Evolutionary conservation across 1,140 invertebrate species (phyloP).

Genomic region (Rhyzopertha dominica): DNA sequence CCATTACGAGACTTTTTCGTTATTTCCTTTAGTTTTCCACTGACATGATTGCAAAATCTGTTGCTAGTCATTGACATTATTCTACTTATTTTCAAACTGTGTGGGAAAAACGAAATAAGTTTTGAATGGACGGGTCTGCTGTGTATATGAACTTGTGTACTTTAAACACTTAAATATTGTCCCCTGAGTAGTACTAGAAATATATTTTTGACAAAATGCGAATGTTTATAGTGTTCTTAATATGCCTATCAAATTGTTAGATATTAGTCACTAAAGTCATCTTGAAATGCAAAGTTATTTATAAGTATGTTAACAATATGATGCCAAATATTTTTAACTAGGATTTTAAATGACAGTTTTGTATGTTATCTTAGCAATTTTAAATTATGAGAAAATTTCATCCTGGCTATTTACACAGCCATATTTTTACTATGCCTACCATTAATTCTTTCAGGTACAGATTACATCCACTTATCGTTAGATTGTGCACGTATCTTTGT

Average conservation of each 20-base stretch:
- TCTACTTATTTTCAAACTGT: too few relatives aligned
- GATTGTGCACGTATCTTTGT: too few relatives aligned
- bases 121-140: too few relatives aligned
- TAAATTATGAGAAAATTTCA: constrained; percentile 23
- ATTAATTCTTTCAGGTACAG: too few relatives aligned
- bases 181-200: constrained; percentile 27
- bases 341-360: constrained; percentile 17
- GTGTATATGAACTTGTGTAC: too few relatives aligned
- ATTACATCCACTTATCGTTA: too few relatives aligned
- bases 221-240: constrained; percentile 36
- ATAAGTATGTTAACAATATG: constrained; percentile 39
- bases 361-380: constrained; percentile 20
- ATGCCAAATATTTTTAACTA: constrained; percentile 42
- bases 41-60: too few relatives aligned
- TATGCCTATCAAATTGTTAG: constrained; percentile 35
- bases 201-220: constrained; percentile 39
- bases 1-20: too few relatives aligned
- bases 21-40: too few relatives aligned
- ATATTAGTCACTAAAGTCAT: constrained; percentile 36
- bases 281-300: constrained; percentile 29
- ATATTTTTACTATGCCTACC: too few relatives aligned
- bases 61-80: too few relatives aligned
- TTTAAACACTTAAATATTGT: constrained; percentile 9
- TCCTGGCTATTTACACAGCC: constrained; percentile 28
- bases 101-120: too few relatives aligned